phyloP scores from a whole-genome alignment of 2,113 vertebrate species.

The Dasyurus viverrinus region DNA sequence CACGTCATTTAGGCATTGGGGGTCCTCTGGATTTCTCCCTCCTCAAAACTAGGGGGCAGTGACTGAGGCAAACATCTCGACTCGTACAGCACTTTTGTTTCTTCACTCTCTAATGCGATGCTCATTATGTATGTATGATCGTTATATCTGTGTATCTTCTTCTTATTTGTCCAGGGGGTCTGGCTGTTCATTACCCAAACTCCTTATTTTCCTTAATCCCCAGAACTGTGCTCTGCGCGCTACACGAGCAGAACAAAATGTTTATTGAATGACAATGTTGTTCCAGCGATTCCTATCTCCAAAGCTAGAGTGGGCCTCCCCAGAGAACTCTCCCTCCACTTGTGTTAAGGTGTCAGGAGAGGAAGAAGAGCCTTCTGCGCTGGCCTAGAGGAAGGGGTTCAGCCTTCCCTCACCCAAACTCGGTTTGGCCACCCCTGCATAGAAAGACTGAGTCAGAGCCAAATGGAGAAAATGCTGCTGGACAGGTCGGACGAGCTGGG shows the following conservation, averaged over 20 bases:
- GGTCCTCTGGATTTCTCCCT: background rate
- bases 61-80: background rate
- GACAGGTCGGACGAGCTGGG: background rate
- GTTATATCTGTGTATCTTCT: background rate
- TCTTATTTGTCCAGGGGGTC: background rate
- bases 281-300: background rate
- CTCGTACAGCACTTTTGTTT: background rate
- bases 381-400: background rate
- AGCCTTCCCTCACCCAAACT: background rate
- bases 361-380: background rate
- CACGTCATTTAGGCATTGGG: background rate
- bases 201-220: background rate
- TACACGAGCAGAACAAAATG: background rate
- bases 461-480: conserved; percentile 27
- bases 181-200: background rate
- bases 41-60: background rate
- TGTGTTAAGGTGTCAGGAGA: background rate
- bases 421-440: background rate
- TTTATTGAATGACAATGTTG: background rate
- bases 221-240: background rate
- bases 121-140: background rate
- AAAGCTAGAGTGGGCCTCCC: background rate
- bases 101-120: background rate
- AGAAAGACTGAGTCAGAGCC: fast-evolving
- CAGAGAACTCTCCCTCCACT: background rate